Evolutionary conservation across 2,888 invertebrate genomes (phyloP).

Genomic region (Synanthedon tipuliformis): DNA sequence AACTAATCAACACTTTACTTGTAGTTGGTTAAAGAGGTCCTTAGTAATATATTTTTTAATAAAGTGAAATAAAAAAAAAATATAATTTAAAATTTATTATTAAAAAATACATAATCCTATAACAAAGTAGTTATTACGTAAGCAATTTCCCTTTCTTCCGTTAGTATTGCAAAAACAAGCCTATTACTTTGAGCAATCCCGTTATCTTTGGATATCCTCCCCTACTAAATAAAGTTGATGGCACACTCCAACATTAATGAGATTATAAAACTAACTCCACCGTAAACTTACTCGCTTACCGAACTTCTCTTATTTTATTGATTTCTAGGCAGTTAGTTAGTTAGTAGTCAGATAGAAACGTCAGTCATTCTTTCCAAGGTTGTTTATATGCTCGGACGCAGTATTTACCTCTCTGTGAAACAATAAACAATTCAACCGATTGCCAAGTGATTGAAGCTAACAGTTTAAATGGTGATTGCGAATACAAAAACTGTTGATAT

Average conservation of each 20-base stretch:
- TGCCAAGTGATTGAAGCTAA: neutral
- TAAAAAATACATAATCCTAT: too few relatives aligned
- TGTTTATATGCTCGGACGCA: neutral
- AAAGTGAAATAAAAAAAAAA: too few relatives aligned
- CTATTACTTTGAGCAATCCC: slow-evolving; percentile 33
- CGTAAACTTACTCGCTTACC: neutral
- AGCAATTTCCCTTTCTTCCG: slow-evolving; percentile 17
- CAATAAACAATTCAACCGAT: neutral
- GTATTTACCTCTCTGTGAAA: neutral
- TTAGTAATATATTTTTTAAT: too few relatives aligned
- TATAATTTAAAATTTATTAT: too few relatives aligned
- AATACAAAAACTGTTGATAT: too few relatives aligned
- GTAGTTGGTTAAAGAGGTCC: too few relatives aligned
- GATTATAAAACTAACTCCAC: slow-evolving; percentile 33
- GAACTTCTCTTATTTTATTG: neutral
- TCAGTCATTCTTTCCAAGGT: neutral
- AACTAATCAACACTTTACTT: too few relatives aligned
- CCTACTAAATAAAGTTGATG: slow-evolving; percentile 28
- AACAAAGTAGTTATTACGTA: slow-evolving; percentile 7
- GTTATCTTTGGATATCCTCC: slow-evolving; percentile 25
- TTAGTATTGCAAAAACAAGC: slow-evolving; percentile 47
- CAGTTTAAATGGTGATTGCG: neutral
- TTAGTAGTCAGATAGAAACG: neutral
- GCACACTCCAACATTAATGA: slow-evolving; percentile 42
- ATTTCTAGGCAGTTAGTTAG: neutral